Base-by-base conservation (phyloP, 2,888 invertebrate genomes). In the Netelia melanura region DNA sequence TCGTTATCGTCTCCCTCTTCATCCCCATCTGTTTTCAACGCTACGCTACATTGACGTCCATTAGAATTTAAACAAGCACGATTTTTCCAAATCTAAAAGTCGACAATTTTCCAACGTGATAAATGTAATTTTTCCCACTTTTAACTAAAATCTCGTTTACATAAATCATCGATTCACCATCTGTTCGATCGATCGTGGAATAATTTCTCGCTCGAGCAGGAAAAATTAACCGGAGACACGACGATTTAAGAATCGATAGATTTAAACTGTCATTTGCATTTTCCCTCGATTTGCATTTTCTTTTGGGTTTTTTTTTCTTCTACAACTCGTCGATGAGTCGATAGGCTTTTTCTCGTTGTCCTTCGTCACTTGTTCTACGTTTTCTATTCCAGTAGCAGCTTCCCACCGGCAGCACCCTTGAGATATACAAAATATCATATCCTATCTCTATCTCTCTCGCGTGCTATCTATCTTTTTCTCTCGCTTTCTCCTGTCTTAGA, bases 281-380 rank as follows among this genome's bases (percentile, higher is more conserved):
- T 81, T 75, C 75, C 54, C 71, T 83, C 81, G 83, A 87, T 88
- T 88, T 87, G 81, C 87, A 87, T 88, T 86, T 87, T 86, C 84
- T 72, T 75, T 78, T 78, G 76, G 6, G 5, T 58, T 72, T 65
- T 30, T 17, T 48, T 17, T 52, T 30, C 30, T 48, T 14, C 48
- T 54, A 21, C 10, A 21, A 23, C 25, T n/a, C 23, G 11, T 23
- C 23, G 61, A 58, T 10, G 64, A 70, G 56, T 44, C 14, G 54
- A 30, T 65, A 23, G 48, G 44, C 64, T 58, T 30, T 61, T 61
- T 48, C 58, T 30, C n/a, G 30, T 6, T 5, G 38, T 52, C 25
- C 38, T 43, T 48, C 48, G 54, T 64, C 25, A 2, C 38, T 44
- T 70, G 44, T 62, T 52, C 54, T 52, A 44, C 30, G n/a, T 75